Percentiles rank a stretch among this genome's conserved stretches.
Evolutionary conservation across 1,140 invertebrate genomes (phyloP).

Genomic region (Teleogryllus occipitalis): DNA sequence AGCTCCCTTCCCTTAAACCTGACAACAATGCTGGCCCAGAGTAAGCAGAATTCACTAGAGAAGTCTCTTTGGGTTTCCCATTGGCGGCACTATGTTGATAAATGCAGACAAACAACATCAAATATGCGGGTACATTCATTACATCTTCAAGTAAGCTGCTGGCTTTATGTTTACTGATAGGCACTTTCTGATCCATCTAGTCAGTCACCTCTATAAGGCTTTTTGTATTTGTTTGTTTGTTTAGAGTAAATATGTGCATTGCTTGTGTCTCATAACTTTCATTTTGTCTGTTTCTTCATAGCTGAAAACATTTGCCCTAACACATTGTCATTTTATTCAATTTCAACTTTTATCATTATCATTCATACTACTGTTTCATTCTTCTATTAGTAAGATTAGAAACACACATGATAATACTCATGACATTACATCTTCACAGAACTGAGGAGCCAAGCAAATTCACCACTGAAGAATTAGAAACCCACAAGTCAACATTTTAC

Average conservation of each 20-base stretch:
- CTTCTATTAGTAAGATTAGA: too few relatives aligned
- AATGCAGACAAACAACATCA: slow-evolving; percentile 4
- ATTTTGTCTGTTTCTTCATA: not conserved
- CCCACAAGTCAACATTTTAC: not conserved
- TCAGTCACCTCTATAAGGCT: slow-evolving; percentile 3
- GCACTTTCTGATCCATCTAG: not conserved
- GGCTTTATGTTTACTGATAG: not conserved
- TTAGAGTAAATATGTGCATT: not conserved
- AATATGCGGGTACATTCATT: not conserved
- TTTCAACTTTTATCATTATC: not conserved
- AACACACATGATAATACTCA: not conserved
- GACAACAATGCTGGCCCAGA: not conserved
- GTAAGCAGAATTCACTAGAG: not conserved
- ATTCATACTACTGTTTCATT: not conserved
- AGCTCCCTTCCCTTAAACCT: not conserved
- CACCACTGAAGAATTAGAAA: not conserved
- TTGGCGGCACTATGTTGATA: not conserved
- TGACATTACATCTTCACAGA: not conserved
- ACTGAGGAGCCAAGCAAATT: not conserved
- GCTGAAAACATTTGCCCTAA: not conserved
- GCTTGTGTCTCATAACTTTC: not conserved
- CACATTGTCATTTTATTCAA: not conserved
- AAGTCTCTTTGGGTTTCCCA: slow-evolving; percentile 3
- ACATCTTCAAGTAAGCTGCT: not conserved
- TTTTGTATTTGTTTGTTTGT: not conserved